Conservation (phyloP, 2,113 vertebrate species). For the Rhipidura dahli region DNA sequence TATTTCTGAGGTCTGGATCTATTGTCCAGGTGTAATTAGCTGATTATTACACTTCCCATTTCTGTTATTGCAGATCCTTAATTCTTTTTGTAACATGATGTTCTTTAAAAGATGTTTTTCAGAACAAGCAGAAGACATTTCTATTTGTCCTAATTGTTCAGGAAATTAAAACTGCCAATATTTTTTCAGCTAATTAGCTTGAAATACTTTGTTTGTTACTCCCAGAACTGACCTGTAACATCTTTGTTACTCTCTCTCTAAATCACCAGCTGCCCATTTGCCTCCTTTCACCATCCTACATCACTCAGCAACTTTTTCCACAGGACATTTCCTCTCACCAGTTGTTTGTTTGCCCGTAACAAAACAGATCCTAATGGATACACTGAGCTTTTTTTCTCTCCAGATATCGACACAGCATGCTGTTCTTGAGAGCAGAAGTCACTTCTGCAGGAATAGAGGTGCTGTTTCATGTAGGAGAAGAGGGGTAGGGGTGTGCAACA, state of each 20-base stretch:
- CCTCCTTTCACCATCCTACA: not conserved
- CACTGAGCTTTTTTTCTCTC: not conserved
- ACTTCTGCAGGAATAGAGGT: not conserved
- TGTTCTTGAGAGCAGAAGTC: not conserved
- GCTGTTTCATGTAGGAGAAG: rapidly evolving
- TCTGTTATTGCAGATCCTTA: conserved; percentile 15
- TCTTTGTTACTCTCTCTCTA: not conserved
- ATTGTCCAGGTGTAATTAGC: conserved; percentile 15
- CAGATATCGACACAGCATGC: rapidly evolving
- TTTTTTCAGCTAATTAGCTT: conserved; percentile 13
- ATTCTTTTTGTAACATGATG: not conserved
- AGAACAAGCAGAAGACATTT: conserved; percentile 21
- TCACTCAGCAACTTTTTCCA: conserved; percentile 35
- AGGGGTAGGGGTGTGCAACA: not conserved
- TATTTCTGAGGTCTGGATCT: not conserved
- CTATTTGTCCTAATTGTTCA: not conserved
- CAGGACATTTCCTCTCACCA: not conserved
- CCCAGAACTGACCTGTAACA: not conserved
- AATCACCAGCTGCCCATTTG: not conserved
- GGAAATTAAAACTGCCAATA: conserved; percentile 2
- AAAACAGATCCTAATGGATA: not conserved
- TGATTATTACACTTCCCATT: conserved; percentile 30
- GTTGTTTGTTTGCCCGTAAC: not conserved
- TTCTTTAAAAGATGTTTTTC: not conserved
- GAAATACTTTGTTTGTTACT: conserved; percentile 1